Percentiles rank a stretch among this genome's conserved stretches.
phyloP scores from a whole-genome alignment of 2,797 vertebrate species.

The Coccyzus lansbergi region DNA sequence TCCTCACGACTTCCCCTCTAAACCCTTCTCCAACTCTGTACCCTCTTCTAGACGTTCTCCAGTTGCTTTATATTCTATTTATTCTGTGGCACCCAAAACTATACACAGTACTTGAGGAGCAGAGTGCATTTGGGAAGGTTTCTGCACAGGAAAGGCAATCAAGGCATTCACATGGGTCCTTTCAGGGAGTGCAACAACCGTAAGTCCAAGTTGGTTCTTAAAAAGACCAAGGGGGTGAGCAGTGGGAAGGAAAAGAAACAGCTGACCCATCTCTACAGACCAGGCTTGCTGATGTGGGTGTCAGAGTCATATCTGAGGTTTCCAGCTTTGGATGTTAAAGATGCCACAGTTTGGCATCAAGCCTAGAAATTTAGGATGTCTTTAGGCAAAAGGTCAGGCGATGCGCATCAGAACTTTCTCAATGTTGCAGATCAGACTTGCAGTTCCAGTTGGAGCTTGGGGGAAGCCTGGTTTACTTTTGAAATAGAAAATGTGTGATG shows the following conservation, averaged over 20 bases:
- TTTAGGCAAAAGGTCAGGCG: not conserved
- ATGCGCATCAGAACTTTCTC: not conserved
- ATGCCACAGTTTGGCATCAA: not conserved
- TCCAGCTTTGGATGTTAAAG: not conserved
- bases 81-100: too few relatives aligned
- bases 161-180: not conserved
- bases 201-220: not conserved
- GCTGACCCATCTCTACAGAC: not conserved
- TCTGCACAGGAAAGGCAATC: not conserved
- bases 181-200: not conserved
- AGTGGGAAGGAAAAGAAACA: not conserved
- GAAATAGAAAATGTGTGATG: not conserved
- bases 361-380: not conserved
- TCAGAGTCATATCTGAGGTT: not conserved
- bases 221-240: not conserved
- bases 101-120: too few relatives aligned
- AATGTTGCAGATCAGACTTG: not conserved
- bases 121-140: not conserved
- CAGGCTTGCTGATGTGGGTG: not conserved
- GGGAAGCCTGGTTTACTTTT: not conserved
- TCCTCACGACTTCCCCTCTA: too few relatives aligned
- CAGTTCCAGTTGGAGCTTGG: not conserved
- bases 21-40: too few relatives aligned
- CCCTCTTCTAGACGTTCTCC: too few relatives aligned
- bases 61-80: too few relatives aligned